A percentile compares a stretch with the other conserved stretches of the same genome.
phyloP scores from a whole-genome alignment of 2,113 vertebrate genomes.

The Callipepla squamata region DNA sequence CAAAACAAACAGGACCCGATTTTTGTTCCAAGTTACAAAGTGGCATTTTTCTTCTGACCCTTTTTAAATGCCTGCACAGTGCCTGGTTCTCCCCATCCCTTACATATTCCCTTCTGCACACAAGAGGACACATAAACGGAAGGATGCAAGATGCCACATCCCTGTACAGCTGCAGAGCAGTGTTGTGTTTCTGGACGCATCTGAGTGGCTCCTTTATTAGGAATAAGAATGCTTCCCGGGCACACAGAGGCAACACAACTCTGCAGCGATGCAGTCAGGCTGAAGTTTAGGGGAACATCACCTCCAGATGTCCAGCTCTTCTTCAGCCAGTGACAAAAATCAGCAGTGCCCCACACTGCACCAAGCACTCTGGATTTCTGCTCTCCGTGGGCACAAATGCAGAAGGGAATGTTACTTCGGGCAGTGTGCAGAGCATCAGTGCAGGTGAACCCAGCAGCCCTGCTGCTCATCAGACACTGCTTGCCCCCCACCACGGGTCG shows the following conservation, averaged over 20 bases:
- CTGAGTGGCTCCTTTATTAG: neutral
- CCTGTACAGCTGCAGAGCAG: neutral
- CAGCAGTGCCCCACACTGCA: neutral
- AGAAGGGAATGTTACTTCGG: neutral
- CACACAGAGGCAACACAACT: neutral
- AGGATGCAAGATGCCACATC: neutral
- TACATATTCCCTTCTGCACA: neutral
- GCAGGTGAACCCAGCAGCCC: rapidly evolving
- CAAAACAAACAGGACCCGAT: neutral
- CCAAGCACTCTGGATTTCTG: rapidly evolving
- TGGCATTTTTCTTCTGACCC: neutral
- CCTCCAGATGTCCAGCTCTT: neutral
- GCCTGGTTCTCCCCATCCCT: neutral
- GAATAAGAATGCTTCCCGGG: neutral
- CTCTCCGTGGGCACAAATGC: neutral
- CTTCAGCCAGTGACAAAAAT: neutral
- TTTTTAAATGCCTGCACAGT: neutral
- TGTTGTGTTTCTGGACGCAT: neutral
- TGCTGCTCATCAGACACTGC: neutral
- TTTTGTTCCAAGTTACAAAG: neutral
- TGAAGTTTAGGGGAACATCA: neutral
- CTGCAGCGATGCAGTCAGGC: neutral
- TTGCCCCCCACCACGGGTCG: no score
- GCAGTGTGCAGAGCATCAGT: neutral
- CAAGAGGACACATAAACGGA: rapidly evolving